Percentiles rank a stretch among this genome's conserved stretches.
Evolutionary conservation across 2,113 vertebrate genomes (phyloP).

Genomic region (Macroglossus sobrinus): DNA sequence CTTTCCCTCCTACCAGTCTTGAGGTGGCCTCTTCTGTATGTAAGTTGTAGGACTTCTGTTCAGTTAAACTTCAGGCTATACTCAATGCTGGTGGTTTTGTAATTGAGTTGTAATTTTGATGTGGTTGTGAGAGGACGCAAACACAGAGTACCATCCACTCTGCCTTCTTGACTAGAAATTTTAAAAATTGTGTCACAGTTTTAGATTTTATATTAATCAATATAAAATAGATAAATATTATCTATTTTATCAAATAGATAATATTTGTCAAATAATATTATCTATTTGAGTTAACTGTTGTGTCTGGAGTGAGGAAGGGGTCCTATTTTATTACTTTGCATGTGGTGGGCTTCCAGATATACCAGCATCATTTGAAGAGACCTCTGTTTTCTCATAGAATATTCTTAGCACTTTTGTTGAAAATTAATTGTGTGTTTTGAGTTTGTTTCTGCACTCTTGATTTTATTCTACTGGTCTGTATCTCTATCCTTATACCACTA

Average conservation of each 20-base stretch:
- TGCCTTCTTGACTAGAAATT: no score
- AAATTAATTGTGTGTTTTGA: background rate
- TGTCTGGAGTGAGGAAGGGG: background rate
- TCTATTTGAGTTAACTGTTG: background rate
- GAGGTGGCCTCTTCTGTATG: no score
- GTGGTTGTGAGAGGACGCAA: no score
- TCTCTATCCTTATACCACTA: background rate
- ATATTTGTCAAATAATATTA: no score
- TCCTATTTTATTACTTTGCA: background rate
- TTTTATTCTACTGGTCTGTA: background rate
- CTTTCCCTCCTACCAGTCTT: no score
- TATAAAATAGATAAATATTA: no score
- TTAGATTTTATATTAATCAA: background rate
- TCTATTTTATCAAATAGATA: no score
- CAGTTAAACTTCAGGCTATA: no score
- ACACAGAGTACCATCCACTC: no score
- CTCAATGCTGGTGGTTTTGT: no score
- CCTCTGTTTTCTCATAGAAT: background rate
- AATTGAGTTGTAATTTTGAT: no score
- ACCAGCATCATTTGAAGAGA: background rate
- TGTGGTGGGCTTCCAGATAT: background rate
- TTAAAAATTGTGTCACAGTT: background rate
- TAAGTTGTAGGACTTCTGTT: no score
- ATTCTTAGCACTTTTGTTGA: background rate
- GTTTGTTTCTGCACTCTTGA: background rate